Evolutionary conservation across 1,140 invertebrate species (phyloP).

Genomic region (Bactericera cockerelli): DNA sequence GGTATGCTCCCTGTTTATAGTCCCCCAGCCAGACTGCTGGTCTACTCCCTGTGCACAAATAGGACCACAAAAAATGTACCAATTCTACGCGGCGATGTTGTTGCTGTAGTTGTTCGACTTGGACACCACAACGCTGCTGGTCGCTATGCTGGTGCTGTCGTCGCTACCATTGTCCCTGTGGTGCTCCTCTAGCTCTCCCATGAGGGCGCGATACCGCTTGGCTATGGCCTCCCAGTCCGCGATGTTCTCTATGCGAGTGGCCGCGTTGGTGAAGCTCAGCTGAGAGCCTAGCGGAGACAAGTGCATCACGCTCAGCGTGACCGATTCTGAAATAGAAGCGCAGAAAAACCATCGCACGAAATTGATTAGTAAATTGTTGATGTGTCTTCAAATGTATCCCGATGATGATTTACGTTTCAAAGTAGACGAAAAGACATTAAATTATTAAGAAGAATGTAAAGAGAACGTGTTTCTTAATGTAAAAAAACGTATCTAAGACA

Average conservation of each 20-base stretch:
- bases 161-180: conserved; percentile 31
- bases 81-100: neutral
- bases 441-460: conserved; percentile 3
- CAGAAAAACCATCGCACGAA: too few species aligned
- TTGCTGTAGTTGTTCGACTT: conserved; percentile 2
- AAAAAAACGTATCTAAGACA: too few species aligned
- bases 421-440: neutral
- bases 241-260: conserved; percentile 69
- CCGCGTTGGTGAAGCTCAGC: conserved; percentile 51
- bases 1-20: too few species aligned
- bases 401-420: neutral
- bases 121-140: neutral
- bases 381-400: neutral
- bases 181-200: conserved; percentile 43
- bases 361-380: neutral
- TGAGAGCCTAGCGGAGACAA: conserved; percentile 67
- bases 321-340: conserved; percentile 47
- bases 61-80: too few species aligned
- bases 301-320: conserved; percentile 55
- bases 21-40: too few species aligned
- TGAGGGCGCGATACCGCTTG: conserved; percentile 69
- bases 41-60: too few species aligned
- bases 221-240: conserved; percentile 81
- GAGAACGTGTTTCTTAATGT: too few species aligned
- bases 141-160: conserved; percentile 28